Percentiles rank a stretch among this genome's conserved stretches.
Conservation (phyloP, 2,797 vertebrate species). For the Acomys russatus region DNA sequence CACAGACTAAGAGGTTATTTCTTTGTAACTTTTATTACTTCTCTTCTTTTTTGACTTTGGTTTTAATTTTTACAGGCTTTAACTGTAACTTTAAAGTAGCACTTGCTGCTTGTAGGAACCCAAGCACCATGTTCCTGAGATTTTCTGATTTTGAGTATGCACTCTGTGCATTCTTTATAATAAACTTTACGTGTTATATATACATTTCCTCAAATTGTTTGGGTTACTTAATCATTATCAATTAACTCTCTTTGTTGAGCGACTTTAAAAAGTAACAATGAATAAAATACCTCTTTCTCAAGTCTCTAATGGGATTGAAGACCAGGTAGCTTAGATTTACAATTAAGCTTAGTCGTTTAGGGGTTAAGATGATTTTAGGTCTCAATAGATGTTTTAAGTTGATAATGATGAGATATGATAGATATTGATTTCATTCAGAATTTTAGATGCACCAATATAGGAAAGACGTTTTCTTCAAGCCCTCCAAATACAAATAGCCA, state of each 20-base stretch:
- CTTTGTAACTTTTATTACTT: not conserved
- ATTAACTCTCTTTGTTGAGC: not conserved
- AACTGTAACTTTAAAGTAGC: not conserved
- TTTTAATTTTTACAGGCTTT: not conserved
- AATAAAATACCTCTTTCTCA: too few relatives aligned
- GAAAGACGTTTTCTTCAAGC: too few relatives aligned
- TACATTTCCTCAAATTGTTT: not conserved
- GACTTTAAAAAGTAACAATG: not conserved
- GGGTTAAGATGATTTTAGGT: too few relatives aligned
- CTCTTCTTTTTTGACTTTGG: not conserved
- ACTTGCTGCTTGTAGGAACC: not conserved
- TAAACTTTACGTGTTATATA: not conserved
- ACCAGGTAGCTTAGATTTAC: too few relatives aligned
- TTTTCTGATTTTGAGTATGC: not conserved
- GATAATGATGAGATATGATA: too few relatives aligned
- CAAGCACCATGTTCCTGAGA: not conserved
- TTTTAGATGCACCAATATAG: too few relatives aligned
- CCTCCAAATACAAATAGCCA: too few relatives aligned
- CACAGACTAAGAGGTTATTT: not conserved
- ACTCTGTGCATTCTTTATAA: not conserved
- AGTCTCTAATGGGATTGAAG: too few relatives aligned
- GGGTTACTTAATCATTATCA: not conserved
- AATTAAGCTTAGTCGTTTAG: too few relatives aligned
- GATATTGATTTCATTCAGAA: too few relatives aligned
- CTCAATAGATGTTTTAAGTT: too few relatives aligned